Base-by-base conservation (phyloP, 1,140 invertebrate genomes). In the Aphis gossypii region DNA sequence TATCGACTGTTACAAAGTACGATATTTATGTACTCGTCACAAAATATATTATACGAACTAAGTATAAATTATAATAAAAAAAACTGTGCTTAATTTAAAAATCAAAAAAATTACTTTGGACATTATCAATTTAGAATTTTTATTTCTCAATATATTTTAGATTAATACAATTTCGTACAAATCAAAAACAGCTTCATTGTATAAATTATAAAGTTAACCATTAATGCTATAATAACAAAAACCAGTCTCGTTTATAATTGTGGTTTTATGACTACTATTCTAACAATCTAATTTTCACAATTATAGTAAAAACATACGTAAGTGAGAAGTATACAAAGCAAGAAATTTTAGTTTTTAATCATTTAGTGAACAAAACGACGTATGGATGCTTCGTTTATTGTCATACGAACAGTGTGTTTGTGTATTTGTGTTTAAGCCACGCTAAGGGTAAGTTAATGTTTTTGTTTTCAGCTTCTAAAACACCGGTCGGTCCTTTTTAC, bases 361-460 rank as follows among this genome's bases (percentile, higher is more conserved):
- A 4, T 44, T 84, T 30, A 86, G 41, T 9, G 83, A 30, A 44
- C 9, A 86, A 86, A 86, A 86, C 46, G 23, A 86, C 23, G 83
- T 86, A 30, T 86, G 41, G 23, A 86, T 86, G 9, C 83, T 86
- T 84, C 35, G 60, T 68, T 68, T 68, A 68, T 30, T n/a, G 23
- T 30, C 11, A n/a, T 4, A 35, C n/a, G 86, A 35, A 18, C 20
- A 68, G n/a, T 21, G 30, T 35, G 30, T 51, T 35, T 35, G 7
- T 54, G 30, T 87, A 14, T 44, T 23, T 44, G 83, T 30, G 84
- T 88, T 46, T 35, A 51, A 54, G 35, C 86, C 30, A 21, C 2
- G 46, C 46, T 25, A 38, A 88, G 30, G 86, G 46, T 88, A 88
- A 51, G 46, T 88, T 51, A n/a, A 88, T 51, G 46, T 51, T 87